phyloP scores from a whole-genome alignment of 2,113 vertebrate genomes.

The Anguilla rostrata region DNA sequence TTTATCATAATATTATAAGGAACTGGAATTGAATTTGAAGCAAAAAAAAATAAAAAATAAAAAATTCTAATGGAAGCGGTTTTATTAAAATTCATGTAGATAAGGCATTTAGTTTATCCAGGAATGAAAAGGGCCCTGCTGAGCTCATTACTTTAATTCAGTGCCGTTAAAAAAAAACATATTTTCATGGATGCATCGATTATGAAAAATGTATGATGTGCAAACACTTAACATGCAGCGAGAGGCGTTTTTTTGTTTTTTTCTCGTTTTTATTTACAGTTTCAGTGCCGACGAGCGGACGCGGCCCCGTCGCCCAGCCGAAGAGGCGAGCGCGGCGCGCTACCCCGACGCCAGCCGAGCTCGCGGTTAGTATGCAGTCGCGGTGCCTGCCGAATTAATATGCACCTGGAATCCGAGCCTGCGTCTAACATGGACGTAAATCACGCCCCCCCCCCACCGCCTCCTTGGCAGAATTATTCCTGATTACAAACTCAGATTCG shows the following conservation, averaged over 20 bases:
- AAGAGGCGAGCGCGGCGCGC: neutral
- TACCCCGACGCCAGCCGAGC: neutral
- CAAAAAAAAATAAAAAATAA: neutral
- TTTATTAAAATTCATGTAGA: conserved; percentile 5
- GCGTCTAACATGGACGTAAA: neutral
- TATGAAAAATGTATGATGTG: neutral
- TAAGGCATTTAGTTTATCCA: neutral
- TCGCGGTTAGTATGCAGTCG: neutral
- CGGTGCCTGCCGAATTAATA: neutral
- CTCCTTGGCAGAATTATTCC: neutral
- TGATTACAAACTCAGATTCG: conserved; percentile 1
- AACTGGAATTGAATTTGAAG: neutral
- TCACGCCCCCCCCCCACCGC: neutral
- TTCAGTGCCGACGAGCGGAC: neutral
- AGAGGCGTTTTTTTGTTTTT: neutral
- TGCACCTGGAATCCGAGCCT: neutral
- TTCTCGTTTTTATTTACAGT: neutral
- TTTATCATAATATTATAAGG: neutral
- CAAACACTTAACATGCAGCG: neutral
- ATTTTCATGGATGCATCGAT: neutral
- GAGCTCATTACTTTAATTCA: neutral
- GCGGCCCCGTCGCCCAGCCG: neutral
- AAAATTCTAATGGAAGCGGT: neutral
- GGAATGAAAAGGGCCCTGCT: neutral
- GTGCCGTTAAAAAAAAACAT: neutral